These are phyloP conservation scores for Coptodon rendalli DNA, from an alignment of 2,113 vertebrate species.

Conservation along the genomic window DNA sequence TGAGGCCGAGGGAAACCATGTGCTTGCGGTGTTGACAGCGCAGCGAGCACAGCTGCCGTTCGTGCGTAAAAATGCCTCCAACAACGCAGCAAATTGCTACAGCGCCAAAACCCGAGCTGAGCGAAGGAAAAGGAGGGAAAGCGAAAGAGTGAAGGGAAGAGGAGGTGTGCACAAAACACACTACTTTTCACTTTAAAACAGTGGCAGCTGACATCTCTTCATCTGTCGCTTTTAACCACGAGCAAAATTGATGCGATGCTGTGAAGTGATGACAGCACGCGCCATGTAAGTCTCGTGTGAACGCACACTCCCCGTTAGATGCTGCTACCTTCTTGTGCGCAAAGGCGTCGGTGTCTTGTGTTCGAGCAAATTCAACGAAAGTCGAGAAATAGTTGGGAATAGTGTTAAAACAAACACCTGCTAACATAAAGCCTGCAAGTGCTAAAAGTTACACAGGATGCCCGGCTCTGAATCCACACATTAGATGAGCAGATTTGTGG, in stretches of 20 bases:
- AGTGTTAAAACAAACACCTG: not conserved
- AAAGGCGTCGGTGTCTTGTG: not conserved
- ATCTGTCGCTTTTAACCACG: not conserved
- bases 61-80: conserved; percentile 46
- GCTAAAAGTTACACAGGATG: not conserved
- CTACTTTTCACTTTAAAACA: not conserved
- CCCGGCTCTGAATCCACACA: not conserved
- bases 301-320: not conserved
- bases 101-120: not conserved
- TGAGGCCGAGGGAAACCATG: not conserved
- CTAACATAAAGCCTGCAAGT: not conserved
- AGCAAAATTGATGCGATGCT: not conserved
- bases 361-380: not conserved
- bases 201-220: not conserved
- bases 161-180: not conserved
- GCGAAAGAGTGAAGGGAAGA: too few relatives aligned
- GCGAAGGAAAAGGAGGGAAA: not conserved
- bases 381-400: not conserved
- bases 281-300: not conserved
- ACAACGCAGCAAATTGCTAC: not conserved
- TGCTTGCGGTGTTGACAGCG: not conserved
- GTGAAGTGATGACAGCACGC: not conserved
- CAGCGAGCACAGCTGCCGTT: not conserved
- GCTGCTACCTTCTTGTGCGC: not conserved
- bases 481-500: not conserved